Evolutionary conservation across 2,113 vertebrate genomes (phyloP).

Genomic region (Orthochromis malagaraziensis): DNA sequence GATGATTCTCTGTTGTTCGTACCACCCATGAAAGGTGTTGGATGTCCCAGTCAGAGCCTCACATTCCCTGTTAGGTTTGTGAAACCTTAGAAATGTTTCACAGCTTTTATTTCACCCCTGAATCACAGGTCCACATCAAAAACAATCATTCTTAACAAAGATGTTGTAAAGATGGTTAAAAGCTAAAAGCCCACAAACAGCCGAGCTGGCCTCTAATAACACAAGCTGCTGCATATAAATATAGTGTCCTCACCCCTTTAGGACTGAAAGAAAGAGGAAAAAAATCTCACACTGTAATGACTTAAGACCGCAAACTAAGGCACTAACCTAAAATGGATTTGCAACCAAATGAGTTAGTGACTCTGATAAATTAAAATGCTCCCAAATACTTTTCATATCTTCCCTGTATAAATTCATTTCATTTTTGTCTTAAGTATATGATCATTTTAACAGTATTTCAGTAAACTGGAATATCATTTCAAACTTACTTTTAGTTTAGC

Average conservation of each 20-base stretch:
- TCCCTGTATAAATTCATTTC: not conserved
- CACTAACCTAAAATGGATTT: not conserved
- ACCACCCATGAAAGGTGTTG: not conserved
- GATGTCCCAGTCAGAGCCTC: not conserved
- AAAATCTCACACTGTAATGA: not conserved
- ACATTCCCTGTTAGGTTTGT: not conserved
- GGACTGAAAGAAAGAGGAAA: not conserved
- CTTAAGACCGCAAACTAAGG: rapidly evolving
- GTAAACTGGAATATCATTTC: not conserved
- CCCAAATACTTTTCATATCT: not conserved
- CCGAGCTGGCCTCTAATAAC: not conserved
- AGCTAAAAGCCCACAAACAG: not conserved
- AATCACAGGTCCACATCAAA: not conserved
- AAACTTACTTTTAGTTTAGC: not conserved
- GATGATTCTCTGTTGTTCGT: not conserved
- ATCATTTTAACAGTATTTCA: not conserved
- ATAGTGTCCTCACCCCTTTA: not conserved
- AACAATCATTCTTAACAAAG: not conserved
- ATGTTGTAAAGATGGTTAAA: not conserved
- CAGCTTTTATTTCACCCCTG: not conserved
- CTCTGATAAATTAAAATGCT: not conserved
- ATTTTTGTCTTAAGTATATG: not conserved
- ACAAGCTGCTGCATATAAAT: not conserved
- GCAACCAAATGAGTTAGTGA: not conserved
- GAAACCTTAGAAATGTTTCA: not conserved